Evolutionary conservation across 1,140 invertebrate species (phyloP).

Genomic region (Gryllus bimaculatus): DNA sequence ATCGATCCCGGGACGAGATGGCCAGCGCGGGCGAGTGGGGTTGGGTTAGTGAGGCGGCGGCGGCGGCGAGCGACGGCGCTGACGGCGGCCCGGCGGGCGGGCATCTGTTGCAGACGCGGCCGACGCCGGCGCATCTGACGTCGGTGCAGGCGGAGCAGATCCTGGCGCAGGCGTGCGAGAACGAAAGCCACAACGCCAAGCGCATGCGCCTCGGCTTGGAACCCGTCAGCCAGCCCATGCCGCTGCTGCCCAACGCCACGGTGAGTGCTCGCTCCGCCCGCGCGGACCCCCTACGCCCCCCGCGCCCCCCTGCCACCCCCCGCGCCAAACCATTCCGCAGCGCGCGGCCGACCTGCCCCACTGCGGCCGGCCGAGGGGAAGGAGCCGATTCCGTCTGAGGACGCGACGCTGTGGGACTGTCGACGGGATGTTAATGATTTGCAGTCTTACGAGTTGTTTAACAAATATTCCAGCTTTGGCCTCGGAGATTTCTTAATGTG

Average conservation of each 20-base stretch:
- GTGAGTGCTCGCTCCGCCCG: constrained; percentile 1
- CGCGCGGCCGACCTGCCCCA: too few relatives aligned
- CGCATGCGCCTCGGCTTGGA: constrained; percentile 90
- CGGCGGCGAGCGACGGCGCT: background rate
- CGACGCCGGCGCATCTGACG: constrained; percentile 91
- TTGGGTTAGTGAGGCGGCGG: too few relatives aligned
- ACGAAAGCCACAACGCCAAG: constrained; percentile 93
- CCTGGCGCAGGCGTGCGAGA: constrained; percentile 89
- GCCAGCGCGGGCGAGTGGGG: too few relatives aligned
- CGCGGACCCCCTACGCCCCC: background rate
- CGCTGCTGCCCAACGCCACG: constrained; percentile 43
- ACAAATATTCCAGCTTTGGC: too few relatives aligned
- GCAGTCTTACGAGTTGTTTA: too few relatives aligned
- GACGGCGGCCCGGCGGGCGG: background rate
- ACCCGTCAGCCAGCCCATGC: constrained; percentile 80
- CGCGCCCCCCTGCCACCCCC: background rate
- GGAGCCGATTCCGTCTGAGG: too few relatives aligned
- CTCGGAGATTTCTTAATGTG: too few relatives aligned
- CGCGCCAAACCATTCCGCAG: background rate
- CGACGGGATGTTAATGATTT: too few relatives aligned
- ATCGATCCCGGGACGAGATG: too few relatives aligned
- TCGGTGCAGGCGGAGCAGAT: constrained; percentile 94
- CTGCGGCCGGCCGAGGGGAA: too few relatives aligned
- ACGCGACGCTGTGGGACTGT: too few relatives aligned
- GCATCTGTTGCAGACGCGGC: constrained; percentile 56